phyloP scores from a whole-genome alignment of 2,888 invertebrate species.

The Doris montereyensis region DNA sequence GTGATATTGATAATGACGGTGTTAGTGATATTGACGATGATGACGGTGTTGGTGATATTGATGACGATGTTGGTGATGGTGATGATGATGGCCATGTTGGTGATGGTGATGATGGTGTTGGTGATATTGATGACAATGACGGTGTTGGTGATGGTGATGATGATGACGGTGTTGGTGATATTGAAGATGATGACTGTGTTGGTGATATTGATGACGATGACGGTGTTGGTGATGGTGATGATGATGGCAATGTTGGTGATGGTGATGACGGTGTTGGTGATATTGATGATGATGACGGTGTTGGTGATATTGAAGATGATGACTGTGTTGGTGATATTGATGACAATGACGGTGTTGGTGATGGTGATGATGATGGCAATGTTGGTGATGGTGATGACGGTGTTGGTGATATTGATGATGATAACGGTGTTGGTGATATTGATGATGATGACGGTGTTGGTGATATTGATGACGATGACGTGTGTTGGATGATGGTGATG shows the following conservation, averaged over 20 bases:
- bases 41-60: too few species aligned
- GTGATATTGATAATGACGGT: too few species aligned
- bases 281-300: not conserved
- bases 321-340: not conserved
- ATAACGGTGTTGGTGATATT: not conserved
- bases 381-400: not conserved
- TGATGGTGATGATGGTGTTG: not conserved
- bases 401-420: not conserved
- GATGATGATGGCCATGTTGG: not conserved
- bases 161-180: not conserved
- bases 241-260: not conserved
- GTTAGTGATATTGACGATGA: too few species aligned
- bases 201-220: not conserved
- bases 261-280: not conserved
- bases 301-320: not conserved
- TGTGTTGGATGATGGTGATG: not conserved
- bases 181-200: not conserved
- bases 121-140: not conserved
- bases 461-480: not conserved
- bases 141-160: not conserved
- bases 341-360: not conserved
- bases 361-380: not conserved
- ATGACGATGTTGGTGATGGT: too few species aligned
- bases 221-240: not conserved
- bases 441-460: not conserved